Evolutionary conservation across 2,797 vertebrate species (phyloP).

Genomic region (Centropyge bicolor): DNA sequence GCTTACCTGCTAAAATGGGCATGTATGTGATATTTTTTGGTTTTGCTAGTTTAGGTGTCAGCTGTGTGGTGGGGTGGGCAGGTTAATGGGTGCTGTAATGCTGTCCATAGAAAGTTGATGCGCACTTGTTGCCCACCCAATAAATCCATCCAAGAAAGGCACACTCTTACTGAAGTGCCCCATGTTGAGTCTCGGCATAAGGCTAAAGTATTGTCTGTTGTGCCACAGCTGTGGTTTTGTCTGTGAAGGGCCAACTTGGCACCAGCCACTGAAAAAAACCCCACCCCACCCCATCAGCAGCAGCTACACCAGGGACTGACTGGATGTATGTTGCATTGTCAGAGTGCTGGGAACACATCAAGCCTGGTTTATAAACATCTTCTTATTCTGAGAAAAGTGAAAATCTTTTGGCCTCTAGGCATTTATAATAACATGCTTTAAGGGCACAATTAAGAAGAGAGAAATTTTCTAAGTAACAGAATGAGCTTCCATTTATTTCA

Average conservation of each 20-base stretch:
- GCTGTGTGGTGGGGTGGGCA: not conserved
- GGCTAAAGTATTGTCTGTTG: conserved; percentile 55
- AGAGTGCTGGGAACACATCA: conserved; percentile 42
- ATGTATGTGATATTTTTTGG: not conserved
- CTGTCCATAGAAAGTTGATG: not conserved
- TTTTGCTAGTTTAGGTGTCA: conserved; percentile 3
- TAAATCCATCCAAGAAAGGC: conserved; percentile 16
- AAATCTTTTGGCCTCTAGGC: conserved; percentile 16
- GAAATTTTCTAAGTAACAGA: not conserved
- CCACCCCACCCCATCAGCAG: conserved; percentile 42
- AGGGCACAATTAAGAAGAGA: conserved; percentile 14
- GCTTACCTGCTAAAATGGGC: not conserved
- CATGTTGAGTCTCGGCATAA: conserved; percentile 41
- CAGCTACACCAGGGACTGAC: conserved; percentile 41
- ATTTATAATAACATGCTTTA: conserved; percentile 3
- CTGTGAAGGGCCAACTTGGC: conserved; percentile 66
- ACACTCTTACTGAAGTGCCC: conserved; percentile 35
- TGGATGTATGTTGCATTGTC: conserved; percentile 34
- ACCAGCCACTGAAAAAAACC: conserved; percentile 37
- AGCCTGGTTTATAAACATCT: conserved; percentile 27
- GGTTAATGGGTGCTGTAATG: conserved; percentile 8
- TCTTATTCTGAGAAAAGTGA: conserved; percentile 37
- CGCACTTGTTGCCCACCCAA: conserved; percentile 8
- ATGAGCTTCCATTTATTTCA: not conserved
- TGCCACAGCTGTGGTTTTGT: conserved; percentile 68